Evolutionary conservation across 35 echinoderm and acorn worm species (phyloP).

Genomic region (Eucidaris tribuloides): DNA sequence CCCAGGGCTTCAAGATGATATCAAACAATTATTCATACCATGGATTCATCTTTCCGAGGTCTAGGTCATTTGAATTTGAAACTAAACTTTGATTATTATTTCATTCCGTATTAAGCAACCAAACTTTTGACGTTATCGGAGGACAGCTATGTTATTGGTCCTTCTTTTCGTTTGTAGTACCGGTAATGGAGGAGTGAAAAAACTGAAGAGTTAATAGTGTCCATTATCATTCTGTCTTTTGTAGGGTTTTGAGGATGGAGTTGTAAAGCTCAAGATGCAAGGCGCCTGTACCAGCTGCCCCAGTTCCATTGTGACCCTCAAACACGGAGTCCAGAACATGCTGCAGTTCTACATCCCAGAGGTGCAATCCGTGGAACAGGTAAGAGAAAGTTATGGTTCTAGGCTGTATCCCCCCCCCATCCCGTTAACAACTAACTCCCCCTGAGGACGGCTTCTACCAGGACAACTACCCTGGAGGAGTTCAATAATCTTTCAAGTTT

Average conservation of each 20-base stretch:
- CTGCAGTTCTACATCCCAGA: slow-evolving; percentile 96
- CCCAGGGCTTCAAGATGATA: no score
- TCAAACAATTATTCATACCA: no score
- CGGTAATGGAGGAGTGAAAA: background rate
- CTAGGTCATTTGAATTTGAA: background rate
- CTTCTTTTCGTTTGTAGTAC: background rate
- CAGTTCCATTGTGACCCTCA: slow-evolving; percentile 85
- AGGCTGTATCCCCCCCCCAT: background rate
- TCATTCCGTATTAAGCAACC: background rate
- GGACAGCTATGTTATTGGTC: background rate
- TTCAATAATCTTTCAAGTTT: background rate
- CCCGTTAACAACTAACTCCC: background rate
- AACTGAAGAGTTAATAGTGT: background rate
- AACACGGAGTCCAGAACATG: slow-evolving; percentile 99
- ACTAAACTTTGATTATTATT: background rate
- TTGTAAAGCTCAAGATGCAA: slow-evolving; percentile 92
- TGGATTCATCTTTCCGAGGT: background rate
- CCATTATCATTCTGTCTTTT: background rate
- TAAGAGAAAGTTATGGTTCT: background rate
- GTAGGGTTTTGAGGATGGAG: slow-evolving; percentile 96
- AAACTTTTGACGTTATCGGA: background rate
- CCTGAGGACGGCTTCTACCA: background rate
- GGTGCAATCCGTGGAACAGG: slow-evolving; percentile 79
- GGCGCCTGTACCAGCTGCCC: slow-evolving; percentile 94
- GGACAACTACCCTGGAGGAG: background rate